Base-by-base conservation (phyloP, 2,113 vertebrate genomes). In the Cryptomyrus ogoouensis region DNA sequence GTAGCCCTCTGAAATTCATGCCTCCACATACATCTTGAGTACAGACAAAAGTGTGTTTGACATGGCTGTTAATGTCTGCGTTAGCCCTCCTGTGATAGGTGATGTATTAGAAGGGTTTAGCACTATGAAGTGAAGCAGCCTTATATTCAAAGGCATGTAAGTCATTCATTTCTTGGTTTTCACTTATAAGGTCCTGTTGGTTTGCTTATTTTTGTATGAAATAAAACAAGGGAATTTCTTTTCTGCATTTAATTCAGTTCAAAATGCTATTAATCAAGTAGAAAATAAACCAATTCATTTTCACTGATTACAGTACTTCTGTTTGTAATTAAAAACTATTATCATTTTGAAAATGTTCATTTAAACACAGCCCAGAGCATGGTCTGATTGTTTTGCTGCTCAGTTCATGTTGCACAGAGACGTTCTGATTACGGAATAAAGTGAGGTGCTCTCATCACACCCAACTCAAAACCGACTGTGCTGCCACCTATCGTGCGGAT, bases 301-400 rank as follows among this genome's bases (percentile, higher is more conserved):
- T 85, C 0, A 0, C 52, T 91, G 46, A 90, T 70, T 49, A 83
- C 31, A 88, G 46, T 15, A 39, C 42, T 56, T 86, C 12, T 66
- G 70, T 39, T 77, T 86, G 56, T 90, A 90, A 92, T 92, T 92
- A 91, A 70, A 90, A 91, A 66, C 1, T 49, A 13, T 53, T 88
- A 83, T 90, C 77, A 90, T 66, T 66, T 66, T 66, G 62, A n/a
- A 66, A 66, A 27, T 66, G 58, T 8, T 27, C 24, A n/a, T 66
- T 66, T 27, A 66, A 66, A 66, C 24, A 27, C 62, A 66, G 24
- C 62, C 62, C 62, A 66, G n/a, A 66, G 62, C n/a, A 66, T 12
- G n/a, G n/a, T 66, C n/a, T 66, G 62, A 66, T 9, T 27, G 44
- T 49, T 85, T 85, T 27, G 24, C 83, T 85, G 44, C 21, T 10